phyloP scores from a whole-genome alignment of 1,140 invertebrate species.

The Frieseomelitta varia region DNA sequence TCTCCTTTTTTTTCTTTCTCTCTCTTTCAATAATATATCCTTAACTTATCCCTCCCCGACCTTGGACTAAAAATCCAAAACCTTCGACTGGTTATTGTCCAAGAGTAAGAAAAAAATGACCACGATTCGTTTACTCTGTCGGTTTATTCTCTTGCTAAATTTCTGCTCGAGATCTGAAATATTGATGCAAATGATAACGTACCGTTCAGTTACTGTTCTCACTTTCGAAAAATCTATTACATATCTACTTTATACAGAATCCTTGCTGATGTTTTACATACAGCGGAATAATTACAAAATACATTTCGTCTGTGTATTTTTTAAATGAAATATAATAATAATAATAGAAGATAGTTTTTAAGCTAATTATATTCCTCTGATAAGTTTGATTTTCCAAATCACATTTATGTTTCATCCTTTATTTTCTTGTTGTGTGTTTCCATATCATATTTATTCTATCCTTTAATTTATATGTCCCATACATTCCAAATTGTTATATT shows the following conservation, averaged over 20 bases:
- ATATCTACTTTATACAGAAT: not conserved
- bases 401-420: no score
- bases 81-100: not conserved
- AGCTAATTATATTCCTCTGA: not conserved
- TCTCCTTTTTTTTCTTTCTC: not conserved
- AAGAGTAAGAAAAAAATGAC: not conserved
- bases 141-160: constrained; percentile 2
- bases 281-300: not conserved
- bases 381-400: not conserved
- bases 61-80: constrained; percentile 48
- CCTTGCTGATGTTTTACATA: not conserved
- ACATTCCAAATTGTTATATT: not conserved
- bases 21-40: constrained; percentile 22
- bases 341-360: not conserved
- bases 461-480: not conserved
- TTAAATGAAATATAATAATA: not conserved
- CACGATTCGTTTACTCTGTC: not conserved
- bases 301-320: not conserved
- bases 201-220: not conserved
- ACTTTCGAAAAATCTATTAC: not conserved
- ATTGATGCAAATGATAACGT: not conserved
- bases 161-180: not conserved
- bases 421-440: no score
- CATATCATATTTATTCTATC: not conserved
- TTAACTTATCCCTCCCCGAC: constrained; percentile 21